Base-by-base conservation (phyloP, 2,888 invertebrate species). In the Cecidostiba fungosa region DNA sequence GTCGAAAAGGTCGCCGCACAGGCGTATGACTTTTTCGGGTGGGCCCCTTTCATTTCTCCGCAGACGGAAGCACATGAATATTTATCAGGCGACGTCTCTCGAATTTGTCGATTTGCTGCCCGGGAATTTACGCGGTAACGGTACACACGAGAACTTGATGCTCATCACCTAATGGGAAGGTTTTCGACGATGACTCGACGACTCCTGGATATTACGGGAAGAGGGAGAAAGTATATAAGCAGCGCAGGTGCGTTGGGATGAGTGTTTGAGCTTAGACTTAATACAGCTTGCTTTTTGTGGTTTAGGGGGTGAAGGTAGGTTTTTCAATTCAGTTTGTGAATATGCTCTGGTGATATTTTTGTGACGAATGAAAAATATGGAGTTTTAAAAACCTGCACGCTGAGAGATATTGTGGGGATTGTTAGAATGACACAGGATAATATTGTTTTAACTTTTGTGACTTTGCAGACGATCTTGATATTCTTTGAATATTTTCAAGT, bases 11-110 rank as follows among this genome's bases (percentile, higher is more conserved):
- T n/a, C 72, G 39, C 70, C 54, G 19, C 19, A 54, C 54, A 36
- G 70, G 39, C 36, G 39, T 19, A 72, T 32, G 32, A 36, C 32
- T 66, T 66, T n/a, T 66, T n/a, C 66, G 66, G 66, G 72, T 32
- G 72, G 66, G 66, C 26, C 66, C 66, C 66, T 66, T 66, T 66
- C 66, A 29, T 66, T 66, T 66, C 66, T n/a, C 66, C 26, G 78
- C 86, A 83, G 87, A 77, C 86, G 72, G 86, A 87, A 73, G 73
- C 73, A 77, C 70, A 81, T 85, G 81, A 85, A 85, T 85, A 85
- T 85, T 85, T 85, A 85, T 81, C 62, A 39, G 36, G 54, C 19
- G 54, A 59, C 66, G 66, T 26, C 26, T 54, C 69, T 62, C 14
- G 74, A 79, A 80, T 77, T 83, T 50, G 79, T 79, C 79, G 84